phyloP scores from a whole-genome alignment of 1,140 invertebrate genomes.

The Drosophila fuyamai region DNA sequence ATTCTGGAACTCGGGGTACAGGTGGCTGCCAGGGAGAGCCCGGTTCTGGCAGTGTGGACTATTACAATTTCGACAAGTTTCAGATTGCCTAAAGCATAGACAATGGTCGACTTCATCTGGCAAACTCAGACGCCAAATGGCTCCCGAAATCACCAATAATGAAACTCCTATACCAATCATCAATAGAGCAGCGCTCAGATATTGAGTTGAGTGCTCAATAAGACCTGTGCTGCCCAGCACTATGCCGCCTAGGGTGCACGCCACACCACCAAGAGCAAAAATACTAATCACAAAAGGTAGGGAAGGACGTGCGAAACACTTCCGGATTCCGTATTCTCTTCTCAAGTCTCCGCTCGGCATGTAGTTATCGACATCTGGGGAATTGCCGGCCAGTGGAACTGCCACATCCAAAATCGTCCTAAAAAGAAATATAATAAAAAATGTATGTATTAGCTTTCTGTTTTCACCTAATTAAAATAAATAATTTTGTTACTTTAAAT shows the following conservation, averaged over 20 bases:
- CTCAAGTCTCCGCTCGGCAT: conserved; percentile 26
- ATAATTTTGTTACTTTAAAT: no score
- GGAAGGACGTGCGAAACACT: conserved; percentile 79
- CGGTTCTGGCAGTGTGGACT: conserved; percentile 77
- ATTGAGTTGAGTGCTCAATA: conserved; percentile 80
- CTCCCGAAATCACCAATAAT: conserved; percentile 75
- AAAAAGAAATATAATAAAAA: conserved; percentile 18
- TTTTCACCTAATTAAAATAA: no score
- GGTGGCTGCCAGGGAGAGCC: conserved; percentile 57
- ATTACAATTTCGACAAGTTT: conserved; percentile 78
- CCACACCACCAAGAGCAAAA: conserved; percentile 78
- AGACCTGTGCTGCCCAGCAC: conserved; percentile 79
- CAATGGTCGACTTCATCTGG: conserved; percentile 76
- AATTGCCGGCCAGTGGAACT: conserved; percentile 50
- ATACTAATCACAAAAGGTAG: conserved; percentile 82
- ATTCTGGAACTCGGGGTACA: conserved; percentile 81
- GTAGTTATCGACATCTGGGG: conserved; percentile 20
- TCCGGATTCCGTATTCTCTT: conserved; percentile 50
- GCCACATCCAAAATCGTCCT: conserved; percentile 57
- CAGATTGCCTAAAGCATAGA: conserved; percentile 71
- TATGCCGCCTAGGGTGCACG: conserved; percentile 79
- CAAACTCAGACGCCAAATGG: conserved; percentile 76
- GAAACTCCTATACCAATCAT: conserved; percentile 83
- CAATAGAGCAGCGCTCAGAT: conserved; percentile 76
- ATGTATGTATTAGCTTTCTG: no score